Evolutionary conservation across 2,797 vertebrate species (phyloP), one percentile per base, ranked within the genome.

Genomic region (Alectoris magna): DNA sequence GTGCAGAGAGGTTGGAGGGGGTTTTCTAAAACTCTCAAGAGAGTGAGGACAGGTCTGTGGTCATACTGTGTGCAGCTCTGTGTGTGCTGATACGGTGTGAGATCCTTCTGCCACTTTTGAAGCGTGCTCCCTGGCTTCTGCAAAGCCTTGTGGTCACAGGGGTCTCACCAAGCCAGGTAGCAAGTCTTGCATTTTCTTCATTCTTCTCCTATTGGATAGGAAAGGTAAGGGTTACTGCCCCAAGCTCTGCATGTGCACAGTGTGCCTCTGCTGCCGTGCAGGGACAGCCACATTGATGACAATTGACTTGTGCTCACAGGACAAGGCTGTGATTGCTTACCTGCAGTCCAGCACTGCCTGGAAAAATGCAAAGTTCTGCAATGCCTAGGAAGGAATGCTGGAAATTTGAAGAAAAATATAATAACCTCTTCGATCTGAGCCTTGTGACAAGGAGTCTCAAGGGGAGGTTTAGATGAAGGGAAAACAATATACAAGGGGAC

Each of bases 401-500:
- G 39, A 85, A 91, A 74, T 31, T 18, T 12, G 72, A 48, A 44
- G 68, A 62, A 68, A 46, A 48, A 12, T 27, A 14, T n/a, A 14
- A 53, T 51, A 88, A 41, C 9, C 9, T 59, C 46, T 91, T 23
- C 10, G 17, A 3, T 60, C 59, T 83, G 7, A 89, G 34, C 27
- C 11, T 87, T 60, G 36, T 55, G 44, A 39, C n/a, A 80, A 89
- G 27, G 34, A 17, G 26, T 80, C 51, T 85, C 73, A 67, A 88
- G 23, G 48, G 49, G 27, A 93, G 58, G 23, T 69, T 93, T 95
- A 91, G 89, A 84, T 24, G 63, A 88, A 94, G 48, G 73, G 62
- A 51, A 86, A 91, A 75, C 31, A 60, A 44, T 41, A 70, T 56
- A 43, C 18, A 68, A 53, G 27, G 29, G 15, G 39, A 78, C 5